phyloP scores from a whole-genome alignment of 2,113 vertebrate species.

The Brachyistius frenatus region DNA sequence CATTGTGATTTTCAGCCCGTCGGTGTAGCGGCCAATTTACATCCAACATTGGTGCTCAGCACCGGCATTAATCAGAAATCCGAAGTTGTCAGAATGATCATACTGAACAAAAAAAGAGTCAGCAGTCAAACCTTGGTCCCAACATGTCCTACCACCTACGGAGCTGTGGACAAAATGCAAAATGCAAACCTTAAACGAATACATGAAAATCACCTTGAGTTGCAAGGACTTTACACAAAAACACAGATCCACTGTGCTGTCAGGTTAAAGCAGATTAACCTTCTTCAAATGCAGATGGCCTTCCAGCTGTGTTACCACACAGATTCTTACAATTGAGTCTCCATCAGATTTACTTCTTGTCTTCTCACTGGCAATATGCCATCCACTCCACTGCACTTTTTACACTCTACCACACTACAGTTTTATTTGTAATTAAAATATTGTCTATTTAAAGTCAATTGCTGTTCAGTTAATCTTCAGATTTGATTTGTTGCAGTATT shows the following conservation, averaged over 20 bases:
- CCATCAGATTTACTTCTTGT: background rate
- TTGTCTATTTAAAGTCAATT: background rate
- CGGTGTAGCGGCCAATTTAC: too few relatives aligned
- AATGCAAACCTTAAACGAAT: background rate
- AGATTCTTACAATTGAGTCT: background rate
- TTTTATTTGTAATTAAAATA: background rate
- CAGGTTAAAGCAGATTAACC: background rate
- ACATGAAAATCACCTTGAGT: background rate
- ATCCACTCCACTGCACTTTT: background rate
- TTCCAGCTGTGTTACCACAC: too few relatives aligned
- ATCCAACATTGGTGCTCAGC: too few relatives aligned
- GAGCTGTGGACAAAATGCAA: background rate
- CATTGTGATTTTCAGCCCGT: too few relatives aligned
- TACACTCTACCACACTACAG: background rate
- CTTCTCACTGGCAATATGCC: too few relatives aligned
- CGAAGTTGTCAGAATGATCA: background rate
- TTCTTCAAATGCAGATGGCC: too few relatives aligned
- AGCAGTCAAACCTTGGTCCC: background rate
- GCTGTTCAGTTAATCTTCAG: slow-evolving; percentile 25
- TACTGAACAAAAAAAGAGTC: background rate
- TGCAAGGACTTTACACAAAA: too few relatives aligned
- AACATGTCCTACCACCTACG: background rate
- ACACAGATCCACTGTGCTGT: too few relatives aligned
- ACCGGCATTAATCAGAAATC: too few relatives aligned
- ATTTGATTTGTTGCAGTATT: slow-evolving; percentile 8